These are phyloP conservation scores for Epizoanthus ramosus DNA, from an alignment of 92 coral and sea anemone species.

Conservation along the genomic window DNA sequence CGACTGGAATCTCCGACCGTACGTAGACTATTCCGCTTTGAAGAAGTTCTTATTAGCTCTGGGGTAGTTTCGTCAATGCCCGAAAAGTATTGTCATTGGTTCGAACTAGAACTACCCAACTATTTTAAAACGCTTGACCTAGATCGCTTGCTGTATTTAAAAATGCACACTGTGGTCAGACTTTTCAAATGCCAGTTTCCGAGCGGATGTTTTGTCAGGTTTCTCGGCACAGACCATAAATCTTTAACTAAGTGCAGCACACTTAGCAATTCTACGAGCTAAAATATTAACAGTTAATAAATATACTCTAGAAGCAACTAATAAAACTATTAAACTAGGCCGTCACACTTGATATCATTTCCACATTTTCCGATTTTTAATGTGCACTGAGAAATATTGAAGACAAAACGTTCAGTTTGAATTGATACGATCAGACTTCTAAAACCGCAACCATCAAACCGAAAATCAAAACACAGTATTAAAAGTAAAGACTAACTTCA, in stretches of 20 bases:
- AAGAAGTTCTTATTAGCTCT: not conserved
- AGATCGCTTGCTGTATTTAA: not conserved
- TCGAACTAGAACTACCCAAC: not conserved
- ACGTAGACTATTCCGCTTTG: not conserved
- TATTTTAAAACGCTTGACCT: not conserved
- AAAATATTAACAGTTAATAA: not conserved
- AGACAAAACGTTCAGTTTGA: too few relatives aligned
- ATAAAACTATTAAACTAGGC: too few relatives aligned
- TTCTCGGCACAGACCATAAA: conserved; percentile 38
- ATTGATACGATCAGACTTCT: too few relatives aligned
- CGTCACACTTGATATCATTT: too few relatives aligned
- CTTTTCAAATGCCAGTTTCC: conserved; percentile 13
- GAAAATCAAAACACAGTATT: too few relatives aligned
- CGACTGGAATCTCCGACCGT: conserved; percentile 10
- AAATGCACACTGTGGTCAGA: not conserved
- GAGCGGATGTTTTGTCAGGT: conserved; percentile 4
- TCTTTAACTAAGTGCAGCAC: conserved; percentile 29
- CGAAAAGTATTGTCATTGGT: not conserved
- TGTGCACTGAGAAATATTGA: too few relatives aligned
- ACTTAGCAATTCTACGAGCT: not conserved
- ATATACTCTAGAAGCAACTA: not conserved
- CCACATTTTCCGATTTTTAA: too few relatives aligned
- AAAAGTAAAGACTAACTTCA: too few relatives aligned
- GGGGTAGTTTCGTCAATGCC: not conserved
- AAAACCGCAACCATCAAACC: too few relatives aligned